A percentile compares a stretch with the other conserved stretches of the same genome.
These are phyloP conservation scores for Colostygia pectinataria DNA, from an alignment of 2,888 invertebrate genomes.

Conservation along the genomic window DNA sequence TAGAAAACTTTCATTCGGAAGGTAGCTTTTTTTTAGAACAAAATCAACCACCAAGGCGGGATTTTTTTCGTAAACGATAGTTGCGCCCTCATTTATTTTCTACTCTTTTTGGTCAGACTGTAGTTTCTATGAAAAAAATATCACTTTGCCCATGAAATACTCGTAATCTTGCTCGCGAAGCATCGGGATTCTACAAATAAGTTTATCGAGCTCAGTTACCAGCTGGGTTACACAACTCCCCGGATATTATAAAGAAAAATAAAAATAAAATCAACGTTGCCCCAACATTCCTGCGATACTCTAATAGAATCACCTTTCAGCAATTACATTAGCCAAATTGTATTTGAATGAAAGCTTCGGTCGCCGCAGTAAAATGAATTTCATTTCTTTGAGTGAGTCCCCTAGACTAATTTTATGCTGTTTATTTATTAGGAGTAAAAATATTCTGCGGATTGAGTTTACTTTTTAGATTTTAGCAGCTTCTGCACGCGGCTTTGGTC, in stretches of 20 bases:
- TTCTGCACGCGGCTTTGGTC: too few relatives aligned
- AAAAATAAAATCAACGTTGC: conserved; percentile 54
- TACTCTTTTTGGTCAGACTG: too few relatives aligned
- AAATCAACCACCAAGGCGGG: too few relatives aligned
- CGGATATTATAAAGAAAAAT: neutral
- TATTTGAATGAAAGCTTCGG: conserved; percentile 58
- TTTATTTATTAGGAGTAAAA: conserved; percentile 33
- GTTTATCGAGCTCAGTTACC: neutral
- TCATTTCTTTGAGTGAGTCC: conserved; percentile 63
- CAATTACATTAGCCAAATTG: conserved; percentile 74
- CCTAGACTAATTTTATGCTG: conserved; percentile 45
- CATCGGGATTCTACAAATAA: neutral
- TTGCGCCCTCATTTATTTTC: too few relatives aligned
- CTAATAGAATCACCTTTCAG: conserved; percentile 53
- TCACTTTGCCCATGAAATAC: too few relatives aligned
- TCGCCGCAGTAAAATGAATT: conserved; percentile 52
- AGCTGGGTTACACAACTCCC: neutral
- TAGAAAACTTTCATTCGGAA: too few relatives aligned
- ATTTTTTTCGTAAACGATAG: too few relatives aligned
- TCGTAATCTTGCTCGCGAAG: too few relatives aligned
- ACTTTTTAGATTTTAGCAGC: neutral
- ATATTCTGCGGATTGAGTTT: neutral
- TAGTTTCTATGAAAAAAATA: too few relatives aligned
- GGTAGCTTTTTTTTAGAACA: too few relatives aligned
- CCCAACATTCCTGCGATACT: conserved; percentile 13